phyloP scores from a whole-genome alignment of 2,797 vertebrate genomes.

The Furcifer pardalis region DNA sequence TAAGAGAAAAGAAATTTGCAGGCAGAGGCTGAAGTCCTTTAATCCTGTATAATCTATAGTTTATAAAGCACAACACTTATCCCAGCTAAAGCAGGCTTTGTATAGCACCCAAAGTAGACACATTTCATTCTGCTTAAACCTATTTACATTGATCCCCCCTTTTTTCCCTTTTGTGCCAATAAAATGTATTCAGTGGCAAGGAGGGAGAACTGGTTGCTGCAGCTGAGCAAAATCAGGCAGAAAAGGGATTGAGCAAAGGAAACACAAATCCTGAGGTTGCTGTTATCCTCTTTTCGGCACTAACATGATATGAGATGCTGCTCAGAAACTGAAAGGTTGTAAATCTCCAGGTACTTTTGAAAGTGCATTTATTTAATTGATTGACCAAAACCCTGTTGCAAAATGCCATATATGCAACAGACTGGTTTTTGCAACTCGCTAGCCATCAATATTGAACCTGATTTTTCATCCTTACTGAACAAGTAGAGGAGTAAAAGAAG shows the following conservation, averaged over 20 bases:
- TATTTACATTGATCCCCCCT: constrained; percentile 35
- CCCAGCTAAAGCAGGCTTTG: constrained; percentile 12
- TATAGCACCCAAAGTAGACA: background rate
- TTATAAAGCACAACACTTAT: constrained; percentile 28
- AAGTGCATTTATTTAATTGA: background rate
- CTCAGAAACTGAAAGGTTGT: background rate
- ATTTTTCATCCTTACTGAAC: too few relatives aligned
- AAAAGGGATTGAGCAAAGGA: background rate
- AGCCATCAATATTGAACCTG: too few relatives aligned
- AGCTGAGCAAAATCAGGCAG: background rate
- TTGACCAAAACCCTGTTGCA: background rate
- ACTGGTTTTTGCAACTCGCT: too few relatives aligned
- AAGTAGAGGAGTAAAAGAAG: too few relatives aligned
- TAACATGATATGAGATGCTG: background rate
- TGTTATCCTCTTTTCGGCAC: background rate
- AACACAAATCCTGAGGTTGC: background rate
- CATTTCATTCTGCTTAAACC: constrained; percentile 7
- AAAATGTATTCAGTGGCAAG: constrained; percentile 13
- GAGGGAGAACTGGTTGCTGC: background rate
- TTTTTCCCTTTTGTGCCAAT: background rate
- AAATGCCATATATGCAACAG: too few relatives aligned
- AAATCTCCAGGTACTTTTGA: background rate
- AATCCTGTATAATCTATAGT: constrained; percentile 12
- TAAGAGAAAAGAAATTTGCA: constrained; percentile 1
- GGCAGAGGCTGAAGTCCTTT: constrained; percentile 36